Conservation (phyloP, 2,797 vertebrate genomes). For the Gymnothorax javanicus region DNA sequence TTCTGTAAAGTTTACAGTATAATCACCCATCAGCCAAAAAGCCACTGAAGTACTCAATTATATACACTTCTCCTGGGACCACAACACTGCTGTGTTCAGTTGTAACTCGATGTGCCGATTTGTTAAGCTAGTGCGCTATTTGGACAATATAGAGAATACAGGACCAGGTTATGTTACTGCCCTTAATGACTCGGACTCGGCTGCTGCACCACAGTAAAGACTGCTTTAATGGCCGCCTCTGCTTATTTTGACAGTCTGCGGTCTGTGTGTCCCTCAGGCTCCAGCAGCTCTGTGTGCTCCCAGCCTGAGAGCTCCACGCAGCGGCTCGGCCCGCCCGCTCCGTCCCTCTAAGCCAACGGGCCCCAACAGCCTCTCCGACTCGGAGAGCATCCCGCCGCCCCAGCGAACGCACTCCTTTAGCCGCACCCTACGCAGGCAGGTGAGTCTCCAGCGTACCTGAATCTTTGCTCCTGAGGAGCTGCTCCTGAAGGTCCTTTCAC, state of each 20-base stretch:
- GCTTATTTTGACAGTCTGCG: background rate
- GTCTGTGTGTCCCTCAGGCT: constrained; percentile 70
- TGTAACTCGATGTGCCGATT: no score
- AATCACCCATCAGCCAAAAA: no score
- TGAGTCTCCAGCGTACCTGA: constrained; percentile 61
- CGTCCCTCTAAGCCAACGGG: constrained; percentile 78
- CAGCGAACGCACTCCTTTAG: constrained; percentile 78
- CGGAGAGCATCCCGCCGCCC: constrained; percentile 78
- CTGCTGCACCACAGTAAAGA: no score
- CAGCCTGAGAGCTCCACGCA: constrained; percentile 61
- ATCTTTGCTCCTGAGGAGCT: background rate
- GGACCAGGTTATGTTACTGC: no score
- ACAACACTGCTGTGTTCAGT: no score
- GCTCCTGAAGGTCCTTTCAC: background rate
- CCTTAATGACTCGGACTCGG: no score
- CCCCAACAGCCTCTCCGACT: constrained; percentile 72
- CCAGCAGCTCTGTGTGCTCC: constrained; percentile 76
- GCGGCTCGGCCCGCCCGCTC: constrained; percentile 78
- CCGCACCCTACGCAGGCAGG: constrained; percentile 92
- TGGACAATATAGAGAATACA: no score
- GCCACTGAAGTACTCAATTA: no score
- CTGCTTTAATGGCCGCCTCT: no score
- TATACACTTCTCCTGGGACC: no score
- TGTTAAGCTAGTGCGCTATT: no score
- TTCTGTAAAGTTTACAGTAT: no score